Percentiles rank a stretch among this genome's conserved stretches.
Evolutionary conservation across 2,113 vertebrate species (phyloP).

Genomic region (Excalfactoria chinensis): DNA sequence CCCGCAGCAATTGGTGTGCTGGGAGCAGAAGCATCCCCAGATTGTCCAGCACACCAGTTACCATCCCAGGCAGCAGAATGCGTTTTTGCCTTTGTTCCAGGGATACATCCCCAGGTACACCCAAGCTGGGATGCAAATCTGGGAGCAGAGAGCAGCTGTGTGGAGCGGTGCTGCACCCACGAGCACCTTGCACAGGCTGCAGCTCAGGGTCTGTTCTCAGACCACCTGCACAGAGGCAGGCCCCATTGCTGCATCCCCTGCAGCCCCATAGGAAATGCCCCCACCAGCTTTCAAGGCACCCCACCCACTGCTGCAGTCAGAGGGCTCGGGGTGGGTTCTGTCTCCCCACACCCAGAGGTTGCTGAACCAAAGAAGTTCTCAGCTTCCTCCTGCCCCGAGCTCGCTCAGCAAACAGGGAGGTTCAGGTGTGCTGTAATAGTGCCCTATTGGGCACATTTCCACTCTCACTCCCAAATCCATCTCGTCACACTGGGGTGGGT

Average conservation of each 20-base stretch:
- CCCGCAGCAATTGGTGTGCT: fast-evolving
- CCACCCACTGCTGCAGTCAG: neutral
- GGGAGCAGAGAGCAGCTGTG: neutral
- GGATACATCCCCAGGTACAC: neutral
- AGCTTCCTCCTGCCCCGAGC: neutral
- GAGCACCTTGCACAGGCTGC: neutral
- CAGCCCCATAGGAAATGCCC: neutral
- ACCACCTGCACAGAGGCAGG: fast-evolving
- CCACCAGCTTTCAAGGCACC: neutral
- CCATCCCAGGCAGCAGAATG: neutral
- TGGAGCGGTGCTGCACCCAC: neutral
- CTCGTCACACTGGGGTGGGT: fast-evolving
- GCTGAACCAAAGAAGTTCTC: neutral
- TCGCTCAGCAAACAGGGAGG: neutral
- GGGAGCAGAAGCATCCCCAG: neutral
- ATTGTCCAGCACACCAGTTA: neutral
- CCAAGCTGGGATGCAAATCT: neutral
- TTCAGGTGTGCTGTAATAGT: fast-evolving
- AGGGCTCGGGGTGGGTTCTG: neutral
- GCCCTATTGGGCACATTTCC: fast-evolving
- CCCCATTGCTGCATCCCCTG: neutral
- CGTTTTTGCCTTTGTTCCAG: neutral
- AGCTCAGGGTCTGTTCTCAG: neutral
- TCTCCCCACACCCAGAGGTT: neutral
- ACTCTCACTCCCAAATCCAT: fast-evolving